Conservation (phyloP, 2,888 invertebrate genomes). For the Noctua fimbriata region DNA sequence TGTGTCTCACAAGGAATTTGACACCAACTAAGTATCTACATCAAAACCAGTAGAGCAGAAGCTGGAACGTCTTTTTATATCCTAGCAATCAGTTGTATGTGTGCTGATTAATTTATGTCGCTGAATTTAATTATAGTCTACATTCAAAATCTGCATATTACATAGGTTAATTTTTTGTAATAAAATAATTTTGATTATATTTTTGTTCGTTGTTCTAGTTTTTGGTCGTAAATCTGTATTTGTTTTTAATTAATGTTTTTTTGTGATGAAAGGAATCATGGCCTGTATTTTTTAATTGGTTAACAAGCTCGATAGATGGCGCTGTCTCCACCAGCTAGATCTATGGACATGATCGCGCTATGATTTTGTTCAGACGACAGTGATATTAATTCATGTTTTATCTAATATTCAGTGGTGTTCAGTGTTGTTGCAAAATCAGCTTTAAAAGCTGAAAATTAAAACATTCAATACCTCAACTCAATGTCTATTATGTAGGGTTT, state of each 20-base stretch:
- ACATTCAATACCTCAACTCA: too few relatives aligned
- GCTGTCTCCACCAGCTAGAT: neutral
- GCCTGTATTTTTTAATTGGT: neutral
- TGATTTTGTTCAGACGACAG: neutral
- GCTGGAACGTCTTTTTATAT: neutral
- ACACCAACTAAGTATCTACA: neutral
- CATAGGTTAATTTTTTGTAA: neutral
- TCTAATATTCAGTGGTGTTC: neutral
- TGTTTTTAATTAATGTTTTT: neutral
- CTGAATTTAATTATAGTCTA: neutral
- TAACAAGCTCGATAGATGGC: neutral
- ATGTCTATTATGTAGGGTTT: too few relatives aligned
- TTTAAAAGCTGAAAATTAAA: too few relatives aligned
- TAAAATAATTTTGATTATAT: neutral
- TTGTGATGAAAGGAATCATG: neutral
- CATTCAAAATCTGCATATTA: constrained; percentile 5
- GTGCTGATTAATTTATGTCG: neutral
- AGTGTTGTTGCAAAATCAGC: too few relatives aligned
- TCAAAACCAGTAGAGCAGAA: neutral
- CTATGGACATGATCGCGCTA: neutral
- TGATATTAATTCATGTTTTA: neutral
- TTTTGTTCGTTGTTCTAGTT: constrained; percentile 26
- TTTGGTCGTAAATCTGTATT: constrained; percentile 9
- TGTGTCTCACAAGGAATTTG: neutral
- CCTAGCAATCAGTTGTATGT: neutral